Evolutionary conservation across 2,888 invertebrate species (phyloP).

Genomic region (Drosophila rellima): DNA sequence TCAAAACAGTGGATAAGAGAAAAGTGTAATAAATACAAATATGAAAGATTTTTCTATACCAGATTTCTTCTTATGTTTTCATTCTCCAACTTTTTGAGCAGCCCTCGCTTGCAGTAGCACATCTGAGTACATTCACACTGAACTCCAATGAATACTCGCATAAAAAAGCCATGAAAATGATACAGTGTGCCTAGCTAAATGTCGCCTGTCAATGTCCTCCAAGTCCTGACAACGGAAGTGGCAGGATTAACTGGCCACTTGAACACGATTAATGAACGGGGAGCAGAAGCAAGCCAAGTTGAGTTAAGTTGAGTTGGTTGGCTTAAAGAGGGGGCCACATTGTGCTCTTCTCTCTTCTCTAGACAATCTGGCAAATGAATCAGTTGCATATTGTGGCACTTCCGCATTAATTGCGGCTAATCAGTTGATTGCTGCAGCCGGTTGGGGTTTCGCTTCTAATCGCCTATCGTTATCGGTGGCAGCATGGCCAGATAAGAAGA

Average conservation of each 20-base stretch:
- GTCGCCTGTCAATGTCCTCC: constrained; percentile 25
- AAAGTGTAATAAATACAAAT: background rate
- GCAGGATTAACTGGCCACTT: constrained; percentile 77
- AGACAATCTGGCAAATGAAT: constrained; percentile 20
- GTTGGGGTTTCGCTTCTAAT: constrained; percentile 17
- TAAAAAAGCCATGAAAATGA: constrained; percentile 56
- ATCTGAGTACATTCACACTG: constrained; percentile 50
- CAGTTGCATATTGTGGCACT: constrained; percentile 35
- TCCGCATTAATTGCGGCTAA: constrained; percentile 48
- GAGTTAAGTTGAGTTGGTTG: constrained; percentile 6
- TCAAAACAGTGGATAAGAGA: background rate
- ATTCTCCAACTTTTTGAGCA: constrained; percentile 11
- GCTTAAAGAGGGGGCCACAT: background rate
- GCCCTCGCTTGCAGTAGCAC: constrained; percentile 43
- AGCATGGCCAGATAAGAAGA: constrained; percentile 29
- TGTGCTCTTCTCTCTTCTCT: background rate
- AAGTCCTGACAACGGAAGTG: constrained; percentile 60
- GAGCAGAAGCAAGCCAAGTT: constrained; percentile 1
- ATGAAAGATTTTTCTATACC: background rate
- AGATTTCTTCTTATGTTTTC: background rate
- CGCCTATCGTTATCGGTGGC: constrained; percentile 39
- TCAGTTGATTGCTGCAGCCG: constrained; percentile 26
- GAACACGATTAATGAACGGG: constrained; percentile 69
- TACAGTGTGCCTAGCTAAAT: constrained; percentile 32
- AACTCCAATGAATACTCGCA: constrained; percentile 48